Evolutionary conservation across 2,888 invertebrate genomes (phyloP), one percentile per base, ranked within the genome.

Genomic region (Drosophila imparisetae): DNA sequence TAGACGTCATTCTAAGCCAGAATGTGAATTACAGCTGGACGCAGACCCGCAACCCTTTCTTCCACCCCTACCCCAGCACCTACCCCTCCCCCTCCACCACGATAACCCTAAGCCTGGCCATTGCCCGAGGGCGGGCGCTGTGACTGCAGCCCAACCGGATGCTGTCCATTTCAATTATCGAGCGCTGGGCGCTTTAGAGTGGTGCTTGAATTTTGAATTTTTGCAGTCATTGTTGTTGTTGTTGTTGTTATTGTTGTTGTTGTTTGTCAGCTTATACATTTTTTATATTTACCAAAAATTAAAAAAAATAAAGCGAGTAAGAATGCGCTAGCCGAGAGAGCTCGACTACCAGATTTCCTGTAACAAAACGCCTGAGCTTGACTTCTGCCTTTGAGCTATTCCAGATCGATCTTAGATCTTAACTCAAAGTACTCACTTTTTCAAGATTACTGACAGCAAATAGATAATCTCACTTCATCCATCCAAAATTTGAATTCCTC

Each of bases 151-250:
- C 45, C 45, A 83, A 78, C 75, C 90, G 90, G 90, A 91, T 90
- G 79, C 91, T 90, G 90, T 91, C 90, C 90, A 91, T 90, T 91
- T 90, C 91, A 91, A 90, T 90, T 91, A 90, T 90, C 80, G 83
- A 82, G 78, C 90, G 81, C 80, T 77, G 67, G 77, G 69, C 86
- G 80, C 87, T 71, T 59, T 83, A 64, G 81, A 90, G 89, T 89
- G 86, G 87, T 86, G 77, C 90, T 91, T 91, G 91, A 89, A 89
- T 91, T 91, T 91, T 85, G 81, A 90, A 91, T 89, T 91, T 79
- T 78, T 71, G 72, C 89, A 75, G 70, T 72, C 89, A 83, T 79
- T 79, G 57, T 55, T 71, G 57, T 66, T 65, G 59, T 53, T 62
- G 52, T 66, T 66, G 50, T 65, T 69, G 65, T 62, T 66, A 53